Evolutionary conservation across 2,888 invertebrate species (phyloP).

Genomic region (Noctua janthe): DNA sequence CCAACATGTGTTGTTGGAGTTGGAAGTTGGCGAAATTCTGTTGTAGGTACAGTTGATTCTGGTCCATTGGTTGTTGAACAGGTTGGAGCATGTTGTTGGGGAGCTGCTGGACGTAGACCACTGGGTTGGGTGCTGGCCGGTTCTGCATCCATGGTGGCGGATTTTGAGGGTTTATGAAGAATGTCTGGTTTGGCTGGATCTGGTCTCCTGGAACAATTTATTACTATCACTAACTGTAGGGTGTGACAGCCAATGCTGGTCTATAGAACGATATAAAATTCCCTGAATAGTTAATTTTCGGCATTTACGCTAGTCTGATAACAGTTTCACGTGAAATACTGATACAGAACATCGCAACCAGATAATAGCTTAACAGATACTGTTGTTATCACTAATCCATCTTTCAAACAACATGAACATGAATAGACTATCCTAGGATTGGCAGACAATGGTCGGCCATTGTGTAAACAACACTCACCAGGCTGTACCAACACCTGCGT

Average conservation of each 20-base stretch:
- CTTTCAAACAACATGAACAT: not conserved
- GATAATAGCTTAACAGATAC: conserved; percentile 17
- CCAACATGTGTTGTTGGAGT: conserved; percentile 78
- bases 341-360: conserved; percentile 15
- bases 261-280: not conserved
- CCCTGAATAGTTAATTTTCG: not conserved
- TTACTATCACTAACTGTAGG: conserved; percentile 20
- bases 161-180: conserved; percentile 84
- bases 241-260: not conserved
- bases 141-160: conserved; percentile 87
- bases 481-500: conserved; percentile 83
- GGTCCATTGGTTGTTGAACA: conserved; percentile 80
- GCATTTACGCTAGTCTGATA: conserved; percentile 5
- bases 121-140: conserved; percentile 78
- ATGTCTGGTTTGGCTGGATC: conserved; percentile 81
- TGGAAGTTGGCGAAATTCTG: conserved; percentile 81
- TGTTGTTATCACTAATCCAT: conserved; percentile 28
- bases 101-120: conserved; percentile 84
- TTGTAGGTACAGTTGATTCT: conserved; percentile 81
- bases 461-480: conserved; percentile 74
- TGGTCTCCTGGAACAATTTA: conserved; percentile 81
- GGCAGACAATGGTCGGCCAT: conserved; percentile 1
- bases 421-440: not conserved
- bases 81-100: conserved; percentile 79
- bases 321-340: not conserved